Conservation (phyloP, 2,113 vertebrate species). For the Solenodon paradoxus region DNA sequence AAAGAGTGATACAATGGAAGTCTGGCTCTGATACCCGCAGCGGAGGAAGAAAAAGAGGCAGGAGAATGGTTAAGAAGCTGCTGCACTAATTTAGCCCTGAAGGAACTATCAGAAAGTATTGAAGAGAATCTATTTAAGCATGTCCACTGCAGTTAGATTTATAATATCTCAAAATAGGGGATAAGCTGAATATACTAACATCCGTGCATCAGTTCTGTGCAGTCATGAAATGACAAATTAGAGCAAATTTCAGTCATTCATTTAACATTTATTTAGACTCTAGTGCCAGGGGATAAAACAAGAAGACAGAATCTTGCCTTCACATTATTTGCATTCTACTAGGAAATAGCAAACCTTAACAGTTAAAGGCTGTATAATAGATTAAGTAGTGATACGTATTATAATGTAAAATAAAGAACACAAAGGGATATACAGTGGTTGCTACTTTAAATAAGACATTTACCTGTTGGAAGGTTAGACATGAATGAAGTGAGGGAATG, state of each 20-base stretch:
- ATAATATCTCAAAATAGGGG: not conserved
- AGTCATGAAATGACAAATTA: not conserved
- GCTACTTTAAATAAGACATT: not conserved
- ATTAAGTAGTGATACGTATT: not conserved
- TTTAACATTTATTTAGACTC: not conserved
- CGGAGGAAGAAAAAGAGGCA: not conserved
- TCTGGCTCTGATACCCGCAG: not conserved
- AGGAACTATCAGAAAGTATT: not conserved
- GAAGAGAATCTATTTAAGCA: not conserved
- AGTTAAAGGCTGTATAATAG: not conserved
- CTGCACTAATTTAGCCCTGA: not conserved
- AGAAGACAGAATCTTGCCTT: not conserved
- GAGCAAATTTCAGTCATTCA: not conserved
- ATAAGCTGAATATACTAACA: not conserved
- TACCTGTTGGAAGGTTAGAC: not conserved
- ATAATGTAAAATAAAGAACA: not conserved
- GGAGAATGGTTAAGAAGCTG: not conserved
- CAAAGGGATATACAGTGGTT: not conserved
- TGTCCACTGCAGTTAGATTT: not conserved
- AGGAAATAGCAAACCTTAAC: not conserved
- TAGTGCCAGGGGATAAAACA: not conserved
- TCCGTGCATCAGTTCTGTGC: not conserved
- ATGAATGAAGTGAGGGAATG: not conserved
- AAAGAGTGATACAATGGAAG: not conserved
- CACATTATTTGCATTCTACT: not conserved